phyloP scores from a whole-genome alignment of 2,888 invertebrate genomes.

The Acanthosepion pharaonis region DNA sequence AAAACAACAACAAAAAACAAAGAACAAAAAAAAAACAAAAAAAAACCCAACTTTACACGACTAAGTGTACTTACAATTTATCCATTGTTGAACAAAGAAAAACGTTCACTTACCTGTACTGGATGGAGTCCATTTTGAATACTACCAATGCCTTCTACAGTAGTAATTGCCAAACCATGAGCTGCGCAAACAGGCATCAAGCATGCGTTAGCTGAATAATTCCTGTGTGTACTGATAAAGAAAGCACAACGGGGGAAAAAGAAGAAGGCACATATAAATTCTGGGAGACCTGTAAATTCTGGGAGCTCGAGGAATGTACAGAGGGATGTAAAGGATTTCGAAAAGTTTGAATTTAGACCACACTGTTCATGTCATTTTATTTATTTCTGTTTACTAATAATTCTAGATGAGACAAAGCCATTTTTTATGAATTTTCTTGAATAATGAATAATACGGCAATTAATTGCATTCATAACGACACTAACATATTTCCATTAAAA shows the following conservation, averaged over 20 bases:
- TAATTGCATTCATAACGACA: too few species aligned
- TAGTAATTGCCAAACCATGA: slow-evolving; percentile 72
- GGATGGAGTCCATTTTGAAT: slow-evolving; percentile 68
- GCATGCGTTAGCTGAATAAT: slow-evolving; percentile 71
- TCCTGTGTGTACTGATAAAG: slow-evolving; percentile 54
- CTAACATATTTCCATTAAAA: too few species aligned
- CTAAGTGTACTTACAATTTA: not conserved
- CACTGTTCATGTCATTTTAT: too few species aligned
- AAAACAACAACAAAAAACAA: not conserved
- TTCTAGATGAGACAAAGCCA: too few species aligned
- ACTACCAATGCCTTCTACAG: slow-evolving; percentile 73
- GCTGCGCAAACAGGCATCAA: slow-evolving; percentile 69
- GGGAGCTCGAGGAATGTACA: too few species aligned
- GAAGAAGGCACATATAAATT: not conserved
- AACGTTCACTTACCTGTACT: slow-evolving; percentile 64
- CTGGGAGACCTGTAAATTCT: too few species aligned
- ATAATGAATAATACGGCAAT: too few species aligned
- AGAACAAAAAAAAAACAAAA: not conserved
- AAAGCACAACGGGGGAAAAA: not conserved
- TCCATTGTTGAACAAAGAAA: not conserved
- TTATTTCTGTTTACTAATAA: too few species aligned
- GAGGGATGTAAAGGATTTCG: too few species aligned
- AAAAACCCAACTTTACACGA: not conserved
- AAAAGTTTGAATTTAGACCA: too few species aligned
- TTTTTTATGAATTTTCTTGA: too few species aligned